Evolutionary conservation across 2,113 vertebrate genomes (phyloP).

Genomic region (Maccullochella peelii): DNA sequence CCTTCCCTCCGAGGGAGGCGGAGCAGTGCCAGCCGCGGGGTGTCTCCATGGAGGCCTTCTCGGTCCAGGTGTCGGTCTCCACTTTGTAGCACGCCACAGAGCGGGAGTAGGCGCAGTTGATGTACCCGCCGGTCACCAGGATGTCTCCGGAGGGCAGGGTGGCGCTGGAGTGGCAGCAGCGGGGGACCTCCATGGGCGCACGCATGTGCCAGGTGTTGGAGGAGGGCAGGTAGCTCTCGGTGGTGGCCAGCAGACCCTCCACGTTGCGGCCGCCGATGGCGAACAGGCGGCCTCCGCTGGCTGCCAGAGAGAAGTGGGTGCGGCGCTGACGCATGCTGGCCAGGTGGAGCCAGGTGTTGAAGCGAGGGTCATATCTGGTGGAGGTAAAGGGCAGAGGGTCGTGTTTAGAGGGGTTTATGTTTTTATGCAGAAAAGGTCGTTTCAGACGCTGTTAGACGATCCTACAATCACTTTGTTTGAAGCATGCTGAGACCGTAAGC

Average conservation of each 20-base stretch:
- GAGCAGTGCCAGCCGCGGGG: conserved; percentile 89
- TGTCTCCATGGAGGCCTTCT: conserved; percentile 80
- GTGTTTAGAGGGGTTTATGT: too few species aligned
- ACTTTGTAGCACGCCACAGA: conserved; percentile 83
- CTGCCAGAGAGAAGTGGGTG: conserved; percentile 88
- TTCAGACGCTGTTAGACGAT: too few species aligned
- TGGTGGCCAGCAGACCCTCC: conserved; percentile 83
- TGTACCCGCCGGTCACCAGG: conserved; percentile 86
- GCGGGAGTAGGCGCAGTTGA: conserved; percentile 88
- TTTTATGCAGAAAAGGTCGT: too few species aligned
- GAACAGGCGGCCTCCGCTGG: conserved; percentile 85
- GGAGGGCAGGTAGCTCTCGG: conserved; percentile 87
- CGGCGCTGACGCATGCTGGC: conserved; percentile 88
- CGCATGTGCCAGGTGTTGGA: conserved; percentile 88
- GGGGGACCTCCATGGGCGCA: conserved; percentile 84
- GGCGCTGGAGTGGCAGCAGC: conserved; percentile 88
- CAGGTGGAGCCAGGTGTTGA: conserved; percentile 90
- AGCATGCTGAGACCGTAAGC: too few species aligned
- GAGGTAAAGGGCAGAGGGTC: background rate
- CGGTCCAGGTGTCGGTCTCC: conserved; percentile 81
- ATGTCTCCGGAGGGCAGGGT: conserved; percentile 83
- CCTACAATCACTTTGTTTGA: too few species aligned
- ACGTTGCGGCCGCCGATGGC: conserved; percentile 87
- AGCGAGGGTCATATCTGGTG: conserved; percentile 87
- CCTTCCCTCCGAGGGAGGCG: conserved; percentile 68